Evolutionary conservation across 2,797 vertebrate genomes (phyloP), one percentile per base, ranked within the genome.

Genomic region (Antennarius maculatus): DNA sequence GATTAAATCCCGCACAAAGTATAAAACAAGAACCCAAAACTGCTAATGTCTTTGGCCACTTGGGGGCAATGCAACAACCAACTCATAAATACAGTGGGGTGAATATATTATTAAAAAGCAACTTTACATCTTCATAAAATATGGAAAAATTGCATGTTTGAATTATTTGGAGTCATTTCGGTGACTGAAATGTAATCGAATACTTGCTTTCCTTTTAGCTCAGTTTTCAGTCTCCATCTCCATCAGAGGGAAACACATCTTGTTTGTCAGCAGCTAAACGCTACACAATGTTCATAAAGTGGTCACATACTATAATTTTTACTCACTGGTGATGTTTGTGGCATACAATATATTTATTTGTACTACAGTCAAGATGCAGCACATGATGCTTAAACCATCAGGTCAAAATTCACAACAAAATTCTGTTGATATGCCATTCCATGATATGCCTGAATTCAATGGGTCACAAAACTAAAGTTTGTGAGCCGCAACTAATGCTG

Each of bases 361-460:
- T 3, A 11, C 7, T 41, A 28, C 45, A 45, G 28, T 42, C 42
- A 43, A 43, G 13, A 14, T 5, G 13, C 13, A 14, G 42, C 2
- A 12, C 14, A 43, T 6, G 46, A 64, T 49, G 45, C 45, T 12
- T 8, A 54, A 66, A 57, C 54, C 49, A 50, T 43, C 42, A 15
- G 15, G 42, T 14, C 15, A 4, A 43, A 39, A 39, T 39, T 6
- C 9, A 10, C 37, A 39, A 10, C 10, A 39, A 39, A 39, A 39
- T 39, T 39, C 37, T 11, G 2, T 8, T 3, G 2, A 39, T 39
- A 34, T 8, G 31, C 31, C 17, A 37, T 54, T 1, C 16, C 4
- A 10, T n/a, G 12, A 4, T 16, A 3, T 27, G 15, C 54, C 53
- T 57, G 9, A 8, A 3, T 43, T 55, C 16, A 23, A 41, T 43